Evolutionary conservation across 2,888 invertebrate genomes (phyloP).

Genomic region (Peribatodes rhomboidaria): DNA sequence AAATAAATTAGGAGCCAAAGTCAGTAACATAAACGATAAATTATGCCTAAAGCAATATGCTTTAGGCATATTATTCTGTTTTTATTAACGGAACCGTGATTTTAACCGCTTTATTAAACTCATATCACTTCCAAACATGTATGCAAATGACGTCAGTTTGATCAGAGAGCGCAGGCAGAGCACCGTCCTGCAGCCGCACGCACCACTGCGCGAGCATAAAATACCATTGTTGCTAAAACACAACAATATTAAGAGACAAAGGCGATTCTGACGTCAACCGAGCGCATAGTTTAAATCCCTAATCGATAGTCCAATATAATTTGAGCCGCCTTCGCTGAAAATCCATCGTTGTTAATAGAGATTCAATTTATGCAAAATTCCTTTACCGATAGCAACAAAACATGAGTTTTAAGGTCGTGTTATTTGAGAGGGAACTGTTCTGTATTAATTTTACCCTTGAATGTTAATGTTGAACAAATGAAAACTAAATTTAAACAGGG

Average conservation of each 20-base stretch:
- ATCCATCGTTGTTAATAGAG: constrained; percentile 38
- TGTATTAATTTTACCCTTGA: constrained; percentile 17
- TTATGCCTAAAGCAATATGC: no score
- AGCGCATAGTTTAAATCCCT: constrained; percentile 59
- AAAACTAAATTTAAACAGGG: constrained; percentile 12
- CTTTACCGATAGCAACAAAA: constrained; percentile 29
- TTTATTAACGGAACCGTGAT: not conserved
- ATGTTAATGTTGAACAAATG: constrained; percentile 14
- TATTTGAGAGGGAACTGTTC: constrained; percentile 7
- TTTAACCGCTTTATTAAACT: not conserved
- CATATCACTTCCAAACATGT: constrained; percentile 25
- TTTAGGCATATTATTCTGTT: no score
- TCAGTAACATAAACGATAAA: no score
- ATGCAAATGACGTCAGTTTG: constrained; percentile 21
- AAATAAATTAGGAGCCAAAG: no score
- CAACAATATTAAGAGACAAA: constrained; percentile 71
- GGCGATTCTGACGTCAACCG: constrained; percentile 57
- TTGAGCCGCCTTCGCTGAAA: constrained; percentile 52
- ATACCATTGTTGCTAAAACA: constrained; percentile 65
- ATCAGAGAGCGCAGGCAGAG: constrained; percentile 34
- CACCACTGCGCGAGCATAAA: constrained; percentile 64
- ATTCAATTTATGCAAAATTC: constrained; percentile 41
- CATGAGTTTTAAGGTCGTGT: constrained; percentile 10
- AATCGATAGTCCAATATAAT: constrained; percentile 63
- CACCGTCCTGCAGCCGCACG: constrained; percentile 39